Base-by-base conservation (phyloP, 2,113 vertebrate species). In the Myanophis thanlyinensis region DNA sequence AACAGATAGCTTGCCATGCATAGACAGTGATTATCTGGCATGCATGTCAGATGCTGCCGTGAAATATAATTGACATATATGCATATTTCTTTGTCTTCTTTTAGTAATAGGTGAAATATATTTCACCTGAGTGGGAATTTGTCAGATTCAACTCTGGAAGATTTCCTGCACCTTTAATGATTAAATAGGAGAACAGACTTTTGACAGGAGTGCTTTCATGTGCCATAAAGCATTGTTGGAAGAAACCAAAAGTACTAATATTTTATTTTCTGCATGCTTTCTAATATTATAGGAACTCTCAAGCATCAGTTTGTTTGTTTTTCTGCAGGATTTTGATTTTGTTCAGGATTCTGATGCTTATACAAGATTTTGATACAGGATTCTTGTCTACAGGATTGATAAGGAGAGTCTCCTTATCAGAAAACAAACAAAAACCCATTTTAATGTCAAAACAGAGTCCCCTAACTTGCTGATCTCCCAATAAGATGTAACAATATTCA, bases 21-120 rank as follows among this genome's bases (percentile, higher is more conserved):
- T 90, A 92, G 80, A 91, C 67, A 95, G 35, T 84, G 90, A 91
- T 88, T 73, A 48, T 23, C 67, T 44, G n/a, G 23, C 23, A 44
- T 88, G 35, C 48, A 44, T 80, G 46, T 87, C 30, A 49, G 85
- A 67, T 23, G 40, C 12, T 48, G 10, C 89, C 35, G 23, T 80
- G 90, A 93, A 92, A 92, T 4, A 88, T 1, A 92, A 88, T 48
- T 22, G 15, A 48, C 44, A 87, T 56, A 23, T 11, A 40, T 90
- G 5, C 27, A 35, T n/a, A 90, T 11, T 73, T 49, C 18, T 73
- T 25, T 51, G 12, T 8, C n/a, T 49, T 49, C 49, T 51, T 87
- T 89, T 52, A 12, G 13, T 89, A 95, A 87, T 46, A 9, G 52
- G 53, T 8, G 27, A 93, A 4, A 35, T 91, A 91, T 93, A 9